Base-by-base conservation (phyloP, 2,888 invertebrate genomes). In the Trileptium ribeirensis region DNA sequence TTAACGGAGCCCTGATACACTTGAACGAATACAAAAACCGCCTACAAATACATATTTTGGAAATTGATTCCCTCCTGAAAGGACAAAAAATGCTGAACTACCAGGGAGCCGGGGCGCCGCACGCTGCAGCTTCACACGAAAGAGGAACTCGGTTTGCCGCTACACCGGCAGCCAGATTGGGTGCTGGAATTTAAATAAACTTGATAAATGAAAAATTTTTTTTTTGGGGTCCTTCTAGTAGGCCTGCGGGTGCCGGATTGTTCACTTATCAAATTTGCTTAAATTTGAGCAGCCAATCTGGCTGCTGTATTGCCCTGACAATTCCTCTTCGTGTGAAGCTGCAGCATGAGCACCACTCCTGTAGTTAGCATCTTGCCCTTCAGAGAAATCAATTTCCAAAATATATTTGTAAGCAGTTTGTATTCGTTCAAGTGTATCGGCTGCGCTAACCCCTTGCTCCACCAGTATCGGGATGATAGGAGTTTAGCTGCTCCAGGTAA, bases 211-310 rank as follows among this genome's bases (percentile, higher is more conserved):
- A 93, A 92, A 94, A n/a, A 95, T 86, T 94, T 93, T 80, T 94
- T 94, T 24, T 95, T 95, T n/a, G n/a, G n/a, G n/a, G n/a, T n/a
- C n/a, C n/a, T n/a, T n/a, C n/a, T n/a, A n/a, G n/a, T n/a, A n/a
- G n/a, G n/a, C n/a, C n/a, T n/a, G n/a, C n/a, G n/a, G 95, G 95
- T 24, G 94, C 94, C 81, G 93, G 94, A 86, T 95, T n/a, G 94
- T 92, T 93, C 86, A 70, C n/a, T 90, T 89, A 81, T 85, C 86
- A 83, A 86, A 85, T 67, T 39, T 15, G 88, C 90, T 91, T 67
- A 92, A 92, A 84, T 91, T 88, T 24, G 89, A 88, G 39, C 90
- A 89, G n/a, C 39, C n/a, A n/a, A n/a, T n/a, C n/a, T n/a, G n/a
- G n/a, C n/a, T n/a, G n/a, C n/a, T n/a, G n/a, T n/a, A n/a, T n/a